Evolutionary conservation across 2,113 vertebrate species (phyloP), one percentile per base, ranked within the genome.

Genomic region (Albula goreensis): DNA sequence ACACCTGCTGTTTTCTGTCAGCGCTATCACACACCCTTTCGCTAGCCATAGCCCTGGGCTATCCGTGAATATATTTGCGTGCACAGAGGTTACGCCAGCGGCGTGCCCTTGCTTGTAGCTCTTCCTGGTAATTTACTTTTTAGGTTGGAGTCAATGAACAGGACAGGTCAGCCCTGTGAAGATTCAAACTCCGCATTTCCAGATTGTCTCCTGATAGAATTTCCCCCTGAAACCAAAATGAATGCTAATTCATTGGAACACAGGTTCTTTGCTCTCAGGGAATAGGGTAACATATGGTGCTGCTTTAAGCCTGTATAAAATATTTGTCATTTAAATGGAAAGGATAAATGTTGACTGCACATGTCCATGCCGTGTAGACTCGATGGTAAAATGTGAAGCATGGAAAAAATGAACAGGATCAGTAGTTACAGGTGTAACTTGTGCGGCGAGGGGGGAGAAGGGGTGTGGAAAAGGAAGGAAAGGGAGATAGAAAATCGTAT

Each of bases 381-480:
- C n/a, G 52, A 15, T 51, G 78, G 87, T 81, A 88, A 92, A 88
- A 87, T 88, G 89, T n/a, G 48, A 80, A 87, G n/a, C n/a, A n/a
- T 70, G 63, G 82, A 49, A 90, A 88, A 60, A 22, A 74, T 74
- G 19, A 91, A 90, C 85, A 80, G 91, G 89, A 91, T 92, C 91
- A 92, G 86, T 41, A 78, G 91, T 91, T 92, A 90, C 93, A 94
- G 91, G 93, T 95, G 90, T 63, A 89, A 87, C 88, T 79, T 79
- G 88, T 82, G 41, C 81, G 80, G 74, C 87, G 80, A 41, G 31
- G 31, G 83, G 52, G 85, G 86, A 89, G 90, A 89, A 50, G 92
- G 92, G 93, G 91, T 90, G 93, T 93, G 92, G 92, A 91, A 86
- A 86, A 6, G 84, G 12, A 56, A 63, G 57, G 86, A 81, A n/a